phyloP scores from a whole-genome alignment of 2,797 vertebrate genomes.

The Micrastur ruficollis region DNA sequence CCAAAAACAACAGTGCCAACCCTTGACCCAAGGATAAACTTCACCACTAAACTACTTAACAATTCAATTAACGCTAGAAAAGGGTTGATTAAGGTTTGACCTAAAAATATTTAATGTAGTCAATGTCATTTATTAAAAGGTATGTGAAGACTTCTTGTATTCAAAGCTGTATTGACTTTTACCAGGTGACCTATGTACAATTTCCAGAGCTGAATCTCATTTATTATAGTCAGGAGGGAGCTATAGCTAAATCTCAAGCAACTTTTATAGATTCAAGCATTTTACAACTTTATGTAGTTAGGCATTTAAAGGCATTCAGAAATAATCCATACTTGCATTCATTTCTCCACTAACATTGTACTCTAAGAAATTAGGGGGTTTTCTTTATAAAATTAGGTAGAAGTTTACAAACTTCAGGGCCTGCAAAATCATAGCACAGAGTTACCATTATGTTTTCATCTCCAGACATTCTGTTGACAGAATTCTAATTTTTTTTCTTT shows the following conservation, averaged over 20 bases:
- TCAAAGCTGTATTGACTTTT: not conserved
- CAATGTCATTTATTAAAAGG: not conserved
- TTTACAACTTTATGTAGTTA: not conserved
- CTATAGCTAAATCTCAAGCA: not conserved
- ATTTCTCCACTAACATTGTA: not conserved
- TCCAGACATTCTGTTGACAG: not conserved
- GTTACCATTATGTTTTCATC: not conserved
- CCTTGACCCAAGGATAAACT: not conserved
- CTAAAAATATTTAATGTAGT: not conserved
- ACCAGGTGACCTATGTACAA: not conserved
- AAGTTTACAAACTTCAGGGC: not conserved
- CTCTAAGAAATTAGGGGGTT: not conserved
- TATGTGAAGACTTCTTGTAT: not conserved
- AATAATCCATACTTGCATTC: not conserved
- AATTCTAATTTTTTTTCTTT: not conserved
- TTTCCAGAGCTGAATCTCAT: not conserved
- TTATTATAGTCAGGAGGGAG: not conserved
- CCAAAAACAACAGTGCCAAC: not conserved
- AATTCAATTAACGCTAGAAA: not conserved
- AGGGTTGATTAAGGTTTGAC: not conserved
- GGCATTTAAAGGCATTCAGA: not conserved
- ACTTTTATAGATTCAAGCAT: not conserved
- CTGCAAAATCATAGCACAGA: not conserved
- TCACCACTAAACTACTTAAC: not conserved
- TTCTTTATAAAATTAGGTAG: not conserved